Conservation (phyloP, 2,797 vertebrate species). For the Triplophysa bombifrons region DNA sequence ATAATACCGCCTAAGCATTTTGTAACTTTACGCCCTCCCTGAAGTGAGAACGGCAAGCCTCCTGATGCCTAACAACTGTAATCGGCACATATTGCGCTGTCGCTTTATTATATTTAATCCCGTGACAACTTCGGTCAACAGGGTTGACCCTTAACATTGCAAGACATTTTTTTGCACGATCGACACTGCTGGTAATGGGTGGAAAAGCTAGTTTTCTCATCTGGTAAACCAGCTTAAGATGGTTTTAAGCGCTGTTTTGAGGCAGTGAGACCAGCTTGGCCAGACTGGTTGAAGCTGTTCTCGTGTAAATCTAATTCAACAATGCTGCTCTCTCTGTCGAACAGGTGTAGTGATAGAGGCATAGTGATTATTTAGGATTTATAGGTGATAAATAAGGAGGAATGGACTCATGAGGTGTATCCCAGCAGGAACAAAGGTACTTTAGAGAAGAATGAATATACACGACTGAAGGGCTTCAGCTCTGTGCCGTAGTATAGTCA, state of each 20-base stretch:
- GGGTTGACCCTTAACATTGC: neutral
- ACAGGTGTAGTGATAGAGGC: constrained; percentile 47
- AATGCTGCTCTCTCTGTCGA: constrained; percentile 34
- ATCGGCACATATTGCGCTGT: constrained; percentile 39
- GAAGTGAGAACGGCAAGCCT: constrained; percentile 34
- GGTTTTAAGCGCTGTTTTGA: too few species aligned
- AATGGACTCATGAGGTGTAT: constrained; percentile 47
- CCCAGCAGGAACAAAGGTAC: neutral
- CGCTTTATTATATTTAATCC: neutral
- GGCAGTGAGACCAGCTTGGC: too few species aligned
- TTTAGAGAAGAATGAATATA: constrained; percentile 7
- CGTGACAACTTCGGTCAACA: neutral
- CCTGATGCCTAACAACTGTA: constrained; percentile 18
- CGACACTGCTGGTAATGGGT: neutral
- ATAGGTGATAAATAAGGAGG: constrained; percentile 66
- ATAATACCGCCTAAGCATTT: constrained; percentile 50
- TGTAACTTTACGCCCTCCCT: constrained; percentile 35
- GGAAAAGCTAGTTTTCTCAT: neutral
- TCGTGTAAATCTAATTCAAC: constrained; percentile 53
- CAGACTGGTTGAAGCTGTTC: neutral
- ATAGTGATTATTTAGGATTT: constrained; percentile 53
- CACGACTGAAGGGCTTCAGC: constrained; percentile 19
- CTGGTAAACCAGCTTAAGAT: too few species aligned
- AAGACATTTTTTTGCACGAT: too few species aligned
- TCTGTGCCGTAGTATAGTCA: neutral